Base-by-base conservation (phyloP, 2,113 vertebrate species). In the Orthochromis indermauri region DNA sequence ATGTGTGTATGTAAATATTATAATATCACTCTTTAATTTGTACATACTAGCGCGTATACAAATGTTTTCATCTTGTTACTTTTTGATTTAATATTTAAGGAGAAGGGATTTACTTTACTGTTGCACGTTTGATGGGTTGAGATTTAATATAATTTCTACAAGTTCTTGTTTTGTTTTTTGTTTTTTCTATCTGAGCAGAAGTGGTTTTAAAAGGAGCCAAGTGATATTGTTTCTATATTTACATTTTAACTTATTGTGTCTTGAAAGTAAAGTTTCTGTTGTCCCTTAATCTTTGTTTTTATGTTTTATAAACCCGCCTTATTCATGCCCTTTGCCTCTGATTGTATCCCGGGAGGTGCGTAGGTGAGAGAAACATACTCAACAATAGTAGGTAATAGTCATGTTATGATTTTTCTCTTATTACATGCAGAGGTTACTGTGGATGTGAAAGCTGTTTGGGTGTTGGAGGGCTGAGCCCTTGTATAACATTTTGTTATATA, bases 281-380 rank as follows among this genome's bases (percentile, higher is more conserved):
- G 80, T 83, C 45, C 88, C 87, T 81, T 76, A 40, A 78, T 86
- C 54, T 83, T 86, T 78, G 19, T 82, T 88, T 85, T 90, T 88
- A 49, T 92, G 81, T 91, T 89, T 94, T 90, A 84, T 92, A 91
- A 94, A 94, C 84, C 83, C 95, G 95, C 95, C 95, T 96, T 96
- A 95, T 93, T 92, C 90, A 86, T 89, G 35, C 85, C 86, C 93
- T 95, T 90, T 94, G 92, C 94, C 91, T 95, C 88, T 83, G 93
- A 91, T 90, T 90, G 91, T 91, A 87, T 82, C 73, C 84, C 82
- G 84, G 84, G 71, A 80, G 49, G 87, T 88, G 87, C 5, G 17
- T 80, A 86, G 84, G 28, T 83, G 54, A 88, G 31, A 40, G 31
- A 81, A 79, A 33, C 53, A 4, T 84, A 57, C 55, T 47, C 5